Conservation (phyloP, 2,797 vertebrate species). For the Tragopan temminckii region DNA sequence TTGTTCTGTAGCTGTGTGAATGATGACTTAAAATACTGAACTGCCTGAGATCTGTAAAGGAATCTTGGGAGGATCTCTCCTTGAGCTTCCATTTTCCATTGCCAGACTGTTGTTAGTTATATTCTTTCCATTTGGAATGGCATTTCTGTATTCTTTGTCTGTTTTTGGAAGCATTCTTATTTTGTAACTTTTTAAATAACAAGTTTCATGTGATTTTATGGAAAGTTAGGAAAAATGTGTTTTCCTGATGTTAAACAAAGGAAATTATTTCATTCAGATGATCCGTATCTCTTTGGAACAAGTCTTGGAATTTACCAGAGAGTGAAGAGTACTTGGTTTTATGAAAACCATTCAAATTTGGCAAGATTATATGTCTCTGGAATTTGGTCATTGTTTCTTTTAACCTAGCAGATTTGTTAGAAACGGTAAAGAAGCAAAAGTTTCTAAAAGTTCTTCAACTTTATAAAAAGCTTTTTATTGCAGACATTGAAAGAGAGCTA, state of each 20-base stretch:
- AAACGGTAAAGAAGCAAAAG: neutral
- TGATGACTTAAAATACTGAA: neutral
- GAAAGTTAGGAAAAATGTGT: neutral
- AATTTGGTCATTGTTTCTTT: neutral
- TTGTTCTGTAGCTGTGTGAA: neutral
- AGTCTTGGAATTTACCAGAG: neutral
- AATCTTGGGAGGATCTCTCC: neutral
- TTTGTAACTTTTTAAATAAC: neutral
- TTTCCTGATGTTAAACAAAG: neutral
- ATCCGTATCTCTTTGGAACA: neutral
- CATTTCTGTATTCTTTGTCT: fast-evolving
- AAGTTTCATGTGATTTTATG: neutral
- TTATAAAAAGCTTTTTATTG: neutral
- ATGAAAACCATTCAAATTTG: neutral
- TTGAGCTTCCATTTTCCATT: slow-evolving; percentile 7
- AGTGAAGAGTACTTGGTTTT: neutral
- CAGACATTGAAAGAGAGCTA: neutral
- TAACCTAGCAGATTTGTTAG: neutral
- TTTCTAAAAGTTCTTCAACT: neutral
- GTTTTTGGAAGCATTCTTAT: neutral
- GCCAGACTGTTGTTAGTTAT: neutral
- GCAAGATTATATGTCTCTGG: neutral
- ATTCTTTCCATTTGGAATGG: neutral
- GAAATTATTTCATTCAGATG: neutral
- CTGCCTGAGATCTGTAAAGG: neutral